These are phyloP conservation scores for Hoplodrina ambigua DNA, from an alignment of 2,888 invertebrate species.

Conservation along the genomic window DNA sequence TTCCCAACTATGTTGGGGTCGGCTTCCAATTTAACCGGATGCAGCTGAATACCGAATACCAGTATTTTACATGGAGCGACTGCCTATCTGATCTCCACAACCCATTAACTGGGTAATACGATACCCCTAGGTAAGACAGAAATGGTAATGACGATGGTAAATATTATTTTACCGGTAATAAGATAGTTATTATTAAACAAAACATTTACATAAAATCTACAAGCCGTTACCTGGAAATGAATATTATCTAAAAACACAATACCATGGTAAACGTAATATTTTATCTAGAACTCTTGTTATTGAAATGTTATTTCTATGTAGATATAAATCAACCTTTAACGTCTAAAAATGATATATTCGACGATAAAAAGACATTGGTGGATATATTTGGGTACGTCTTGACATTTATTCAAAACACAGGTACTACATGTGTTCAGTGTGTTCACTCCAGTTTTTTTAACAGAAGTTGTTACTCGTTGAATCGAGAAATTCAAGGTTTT, in stretches of 20 bases:
- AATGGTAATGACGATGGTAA: not conserved
- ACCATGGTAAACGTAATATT: conserved; percentile 26
- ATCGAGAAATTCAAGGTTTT: not conserved
- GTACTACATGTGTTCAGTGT: too few relatives aligned
- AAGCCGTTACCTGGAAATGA: conserved; percentile 16
- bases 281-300: conserved; percentile 64
- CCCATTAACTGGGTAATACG: too few relatives aligned
- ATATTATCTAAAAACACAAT: conserved; percentile 32
- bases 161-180: not conserved
- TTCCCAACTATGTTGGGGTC: too few relatives aligned
- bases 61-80: too few relatives aligned
- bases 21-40: too few relatives aligned
- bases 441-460: conserved; percentile 21
- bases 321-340: conserved; percentile 80
- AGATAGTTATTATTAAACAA: not conserved
- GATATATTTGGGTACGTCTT: conserved; percentile 78
- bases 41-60: too few relatives aligned
- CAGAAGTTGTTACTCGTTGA: not conserved
- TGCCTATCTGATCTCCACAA: too few relatives aligned
- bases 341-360: conserved; percentile 82
- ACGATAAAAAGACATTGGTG: conserved; percentile 82
- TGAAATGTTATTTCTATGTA: conserved; percentile 78
- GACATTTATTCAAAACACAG: conserved; percentile 68
- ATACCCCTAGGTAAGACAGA: too few relatives aligned
- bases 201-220: not conserved